phyloP scores from a whole-genome alignment of 2,797 vertebrate genomes.

The Gymnoscopelus braueri region DNA sequence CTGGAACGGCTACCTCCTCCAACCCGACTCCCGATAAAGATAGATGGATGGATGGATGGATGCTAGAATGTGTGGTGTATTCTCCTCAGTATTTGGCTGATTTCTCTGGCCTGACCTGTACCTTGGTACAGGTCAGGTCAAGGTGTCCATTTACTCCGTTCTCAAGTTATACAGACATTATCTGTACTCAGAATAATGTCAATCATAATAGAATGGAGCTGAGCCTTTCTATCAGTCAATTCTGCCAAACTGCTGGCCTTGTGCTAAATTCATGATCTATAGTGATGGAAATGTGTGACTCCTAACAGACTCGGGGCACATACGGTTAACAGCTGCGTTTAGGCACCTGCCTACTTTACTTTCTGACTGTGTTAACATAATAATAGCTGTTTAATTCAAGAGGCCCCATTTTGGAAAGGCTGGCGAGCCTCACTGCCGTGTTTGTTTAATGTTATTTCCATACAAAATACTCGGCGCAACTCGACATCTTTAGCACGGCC shows the following conservation, averaged over 20 bases:
- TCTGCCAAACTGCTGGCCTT: constrained; percentile 42
- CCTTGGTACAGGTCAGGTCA: too few species aligned
- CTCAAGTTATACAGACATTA: too few species aligned
- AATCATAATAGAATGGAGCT: constrained; percentile 25
- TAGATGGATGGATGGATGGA: too few species aligned
- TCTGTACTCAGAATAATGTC: constrained; percentile 31
- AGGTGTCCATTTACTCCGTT: too few species aligned
- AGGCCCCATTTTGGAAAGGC: constrained; percentile 70
- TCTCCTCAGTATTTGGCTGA: too few species aligned
- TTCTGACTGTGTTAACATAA: constrained; percentile 49
- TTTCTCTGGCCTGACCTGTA: too few species aligned
- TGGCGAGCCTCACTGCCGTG: constrained; percentile 55
- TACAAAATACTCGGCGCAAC: constrained; percentile 67
- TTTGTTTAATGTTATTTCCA: constrained; percentile 66
- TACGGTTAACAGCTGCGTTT: constrained; percentile 76
- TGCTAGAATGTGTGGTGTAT: too few species aligned
- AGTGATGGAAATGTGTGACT: constrained; percentile 73
- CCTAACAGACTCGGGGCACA: constrained; percentile 47
- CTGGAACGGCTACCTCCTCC: too few species aligned
- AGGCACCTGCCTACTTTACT: constrained; percentile 72
- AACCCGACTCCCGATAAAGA: too few species aligned
- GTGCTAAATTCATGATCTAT: constrained; percentile 51
- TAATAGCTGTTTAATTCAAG: constrained; percentile 69
- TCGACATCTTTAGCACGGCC: constrained; percentile 59
- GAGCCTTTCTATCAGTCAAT: constrained; percentile 48